Percentiles rank a stretch among this genome's conserved stretches.
phyloP scores from a whole-genome alignment of 2,888 invertebrate genomes.

The Morpho deidamia region DNA sequence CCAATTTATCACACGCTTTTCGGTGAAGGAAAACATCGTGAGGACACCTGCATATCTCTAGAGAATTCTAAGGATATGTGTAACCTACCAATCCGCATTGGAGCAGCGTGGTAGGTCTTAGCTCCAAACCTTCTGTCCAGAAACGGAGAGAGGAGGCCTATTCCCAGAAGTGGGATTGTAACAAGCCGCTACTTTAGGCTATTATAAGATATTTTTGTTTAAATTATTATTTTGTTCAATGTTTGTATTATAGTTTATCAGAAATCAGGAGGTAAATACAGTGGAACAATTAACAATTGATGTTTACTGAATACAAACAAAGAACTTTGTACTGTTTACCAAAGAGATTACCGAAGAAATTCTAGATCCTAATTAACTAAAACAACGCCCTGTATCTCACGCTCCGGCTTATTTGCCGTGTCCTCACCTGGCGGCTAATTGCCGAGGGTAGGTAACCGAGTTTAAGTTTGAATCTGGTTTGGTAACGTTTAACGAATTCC shows the following conservation, averaged over 20 bases:
- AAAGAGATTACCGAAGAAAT: slow-evolving; percentile 20
- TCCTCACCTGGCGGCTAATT: slow-evolving; percentile 62
- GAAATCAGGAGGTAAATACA: neutral
- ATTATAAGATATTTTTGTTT: too few species aligned
- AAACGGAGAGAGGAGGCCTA: too few species aligned
- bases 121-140: too few species aligned
- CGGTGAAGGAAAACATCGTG: too few species aligned
- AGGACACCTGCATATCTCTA: too few species aligned
- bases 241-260: neutral
- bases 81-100: too few species aligned
- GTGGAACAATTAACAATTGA: neutral
- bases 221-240: neutral
- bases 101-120: too few species aligned
- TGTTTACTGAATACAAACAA: neutral
- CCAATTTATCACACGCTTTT: too few species aligned
- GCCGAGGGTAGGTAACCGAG: slow-evolving; percentile 55
- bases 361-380: slow-evolving; percentile 23
- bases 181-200: too few species aligned
- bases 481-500: slow-evolving; percentile 64
- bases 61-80: too few species aligned
- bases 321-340: slow-evolving; percentile 4
- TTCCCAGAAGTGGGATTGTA: too few species aligned
- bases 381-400: slow-evolving; percentile 23
- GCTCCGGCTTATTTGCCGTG: slow-evolving; percentile 42
- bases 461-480: slow-evolving; percentile 68